A percentile compares a stretch with the other conserved stretches of the same genome.
phyloP scores from a whole-genome alignment of 2,888 invertebrate species.

The Aporophyla lueneburgensis region DNA sequence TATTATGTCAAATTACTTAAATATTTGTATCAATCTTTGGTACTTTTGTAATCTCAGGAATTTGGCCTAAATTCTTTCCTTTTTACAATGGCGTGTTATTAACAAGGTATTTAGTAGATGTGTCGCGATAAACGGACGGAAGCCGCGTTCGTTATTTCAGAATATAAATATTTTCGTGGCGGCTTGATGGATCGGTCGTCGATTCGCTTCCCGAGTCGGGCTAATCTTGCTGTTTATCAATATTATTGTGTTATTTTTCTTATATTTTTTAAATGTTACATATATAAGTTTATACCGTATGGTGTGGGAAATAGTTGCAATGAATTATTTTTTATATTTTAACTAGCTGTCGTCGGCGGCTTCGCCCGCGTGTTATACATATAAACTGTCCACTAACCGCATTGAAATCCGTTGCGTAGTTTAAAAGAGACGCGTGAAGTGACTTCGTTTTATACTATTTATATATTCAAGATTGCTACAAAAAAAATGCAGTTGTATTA shows the following conservation, averaged over 20 bases:
- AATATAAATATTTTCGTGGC: slow-evolving; percentile 83
- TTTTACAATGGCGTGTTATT: slow-evolving; percentile 73
- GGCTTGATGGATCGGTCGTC: slow-evolving; percentile 82
- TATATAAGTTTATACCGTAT: not conserved
- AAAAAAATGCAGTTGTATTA: not conserved
- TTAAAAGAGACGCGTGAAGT: too few relatives aligned
- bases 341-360: too few relatives aligned
- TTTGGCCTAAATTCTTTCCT: slow-evolving; percentile 57
- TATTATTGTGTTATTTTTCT: slow-evolving; percentile 74
- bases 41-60: slow-evolving; percentile 22
- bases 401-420: too few relatives aligned
- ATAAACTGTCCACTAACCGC: too few relatives aligned
- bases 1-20: slow-evolving; percentile 24
- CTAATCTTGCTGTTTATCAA: slow-evolving; percentile 84
- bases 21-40: slow-evolving; percentile 22
- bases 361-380: too few relatives aligned
- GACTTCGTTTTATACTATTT: not conserved
- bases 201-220: slow-evolving; percentile 66
- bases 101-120: slow-evolving; percentile 73
- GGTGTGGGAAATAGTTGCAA: not conserved
- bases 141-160: slow-evolving; percentile 74
- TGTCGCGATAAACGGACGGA: slow-evolving; percentile 74
- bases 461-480: not conserved
- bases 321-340: too few relatives aligned
- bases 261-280: slow-evolving; percentile 6